phyloP scores from a whole-genome alignment of 2,113 vertebrate genomes.

The Pontoporia blainvillei region DNA sequence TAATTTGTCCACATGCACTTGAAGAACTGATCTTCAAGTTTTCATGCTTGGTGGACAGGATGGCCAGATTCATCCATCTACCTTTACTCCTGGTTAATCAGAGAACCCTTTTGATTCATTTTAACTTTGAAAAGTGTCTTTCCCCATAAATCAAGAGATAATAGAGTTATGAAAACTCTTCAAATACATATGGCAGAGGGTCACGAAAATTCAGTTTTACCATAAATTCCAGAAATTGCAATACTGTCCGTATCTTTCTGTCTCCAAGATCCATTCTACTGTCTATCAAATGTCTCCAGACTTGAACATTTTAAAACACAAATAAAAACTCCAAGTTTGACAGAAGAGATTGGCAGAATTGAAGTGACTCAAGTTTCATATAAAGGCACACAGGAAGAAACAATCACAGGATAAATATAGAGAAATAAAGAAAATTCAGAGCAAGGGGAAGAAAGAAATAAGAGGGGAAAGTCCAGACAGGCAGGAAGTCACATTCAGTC shows the following conservation, averaged over 20 bases:
- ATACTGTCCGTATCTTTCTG: background rate
- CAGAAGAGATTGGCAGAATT: background rate
- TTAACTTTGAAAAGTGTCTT: conserved; percentile 5
- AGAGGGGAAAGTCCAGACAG: background rate
- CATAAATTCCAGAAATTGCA: background rate
- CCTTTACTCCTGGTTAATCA: background rate
- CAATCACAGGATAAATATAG: background rate
- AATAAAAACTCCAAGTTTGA: background rate
- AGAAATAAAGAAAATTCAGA: background rate
- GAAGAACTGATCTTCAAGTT: background rate
- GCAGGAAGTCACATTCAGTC: rapidly evolving
- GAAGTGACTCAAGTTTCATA: background rate
- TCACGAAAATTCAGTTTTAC: background rate
- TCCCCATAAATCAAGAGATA: background rate
- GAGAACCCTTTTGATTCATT: background rate
- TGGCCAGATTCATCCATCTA: background rate
- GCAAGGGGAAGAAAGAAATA: background rate
- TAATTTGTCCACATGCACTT: background rate
- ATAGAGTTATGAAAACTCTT: background rate
- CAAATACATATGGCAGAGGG: background rate
- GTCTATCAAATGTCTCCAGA: background rate
- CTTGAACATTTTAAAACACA: background rate
- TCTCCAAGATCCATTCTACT: background rate
- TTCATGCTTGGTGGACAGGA: background rate
- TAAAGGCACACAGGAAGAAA: background rate